phyloP scores from a whole-genome alignment of 2,113 vertebrate species.

The Nerophis lumbriciformis region DNA sequence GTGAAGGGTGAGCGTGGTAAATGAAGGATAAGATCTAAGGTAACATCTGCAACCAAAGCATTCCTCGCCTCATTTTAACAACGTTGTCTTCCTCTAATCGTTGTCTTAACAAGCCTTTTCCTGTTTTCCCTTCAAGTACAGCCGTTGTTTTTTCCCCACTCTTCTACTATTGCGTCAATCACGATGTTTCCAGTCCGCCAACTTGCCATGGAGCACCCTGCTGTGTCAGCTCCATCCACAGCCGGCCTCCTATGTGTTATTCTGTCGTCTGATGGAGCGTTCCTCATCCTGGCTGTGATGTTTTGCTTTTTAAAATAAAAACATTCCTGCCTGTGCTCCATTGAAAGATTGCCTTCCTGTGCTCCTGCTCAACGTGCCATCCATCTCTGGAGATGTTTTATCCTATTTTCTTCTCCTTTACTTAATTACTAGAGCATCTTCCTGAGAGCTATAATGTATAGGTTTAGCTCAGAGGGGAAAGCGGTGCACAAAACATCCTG shows the following conservation, averaged over 20 bases:
- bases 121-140: conserved; percentile 38
- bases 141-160: conserved; percentile 34
- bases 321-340: too few species aligned
- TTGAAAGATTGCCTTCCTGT: conserved; percentile 17
- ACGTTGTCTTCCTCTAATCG: conserved; percentile 37
- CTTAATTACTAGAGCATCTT: not conserved
- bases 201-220: conserved; percentile 14
- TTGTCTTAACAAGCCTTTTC: conserved; percentile 53
- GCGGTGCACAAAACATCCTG: not conserved
- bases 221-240: conserved; percentile 21
- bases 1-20: conserved; percentile 16
- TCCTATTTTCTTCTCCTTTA: conserved; percentile 7
- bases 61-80: conserved; percentile 55
- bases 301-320: not conserved
- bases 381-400: conserved; percentile 28
- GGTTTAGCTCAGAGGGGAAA: conserved; percentile 6
- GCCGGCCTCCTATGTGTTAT: conserved; percentile 3
- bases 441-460: not conserved
- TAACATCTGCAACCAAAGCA: conserved; percentile 33
- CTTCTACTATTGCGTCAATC: conserved; percentile 34
- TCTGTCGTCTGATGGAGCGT: not conserved
- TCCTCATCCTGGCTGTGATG: too few species aligned
- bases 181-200: conserved; percentile 30
- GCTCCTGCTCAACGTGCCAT: conserved; percentile 30
- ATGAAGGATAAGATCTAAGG: not conserved